These are phyloP conservation scores for Tortricodes alternella DNA, from an alignment of 2,888 invertebrate species.

Conservation along the genomic window DNA sequence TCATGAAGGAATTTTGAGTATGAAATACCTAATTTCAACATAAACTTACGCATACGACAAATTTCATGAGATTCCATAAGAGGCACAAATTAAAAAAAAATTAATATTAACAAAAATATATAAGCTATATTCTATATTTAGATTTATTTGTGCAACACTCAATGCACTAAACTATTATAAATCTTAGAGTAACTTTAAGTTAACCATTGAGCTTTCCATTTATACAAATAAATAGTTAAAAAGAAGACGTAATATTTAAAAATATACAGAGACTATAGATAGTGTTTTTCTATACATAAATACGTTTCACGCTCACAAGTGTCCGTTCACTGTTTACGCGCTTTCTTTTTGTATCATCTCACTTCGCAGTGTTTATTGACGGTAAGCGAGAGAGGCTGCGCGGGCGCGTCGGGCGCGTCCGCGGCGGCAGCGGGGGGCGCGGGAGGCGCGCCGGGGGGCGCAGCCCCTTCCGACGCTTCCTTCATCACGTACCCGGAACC, in stretches of 20 bases:
- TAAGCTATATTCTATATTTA: conserved; percentile 54
- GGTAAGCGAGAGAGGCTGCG: conserved; percentile 71
- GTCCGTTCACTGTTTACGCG: conserved; percentile 18
- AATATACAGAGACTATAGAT: conserved; percentile 60
- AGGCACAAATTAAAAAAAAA: conserved; percentile 76
- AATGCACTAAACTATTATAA: conserved; percentile 66
- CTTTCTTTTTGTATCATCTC: conserved; percentile 87
- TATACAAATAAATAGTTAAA: conserved; percentile 78
- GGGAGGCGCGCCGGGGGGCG: conserved; percentile 37
- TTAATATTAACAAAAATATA: conserved; percentile 72
- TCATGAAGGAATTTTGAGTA: conserved; percentile 20
- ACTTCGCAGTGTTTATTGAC: conserved; percentile 93
- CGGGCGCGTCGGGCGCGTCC: conserved; percentile 35
- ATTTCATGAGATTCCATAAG: conserved; percentile 75
- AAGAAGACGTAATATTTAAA: conserved; percentile 49
- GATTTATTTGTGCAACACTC: conserved; percentile 70
- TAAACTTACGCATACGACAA: conserved; percentile 43
- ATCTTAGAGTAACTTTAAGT: conserved; percentile 76
- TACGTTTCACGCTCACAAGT: conserved; percentile 46
- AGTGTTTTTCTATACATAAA: conserved; percentile 48
- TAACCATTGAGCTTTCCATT: conserved; percentile 80
- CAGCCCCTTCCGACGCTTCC: conserved; percentile 39
- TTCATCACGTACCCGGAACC: conserved; percentile 87
- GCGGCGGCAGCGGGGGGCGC: conserved; percentile 45
- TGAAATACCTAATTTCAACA: conserved; percentile 39